A percentile compares a stretch with the other conserved stretches of the same genome.
Evolutionary conservation across 2,888 invertebrate genomes (phyloP).

Genomic region (Blastobasis lacticolella): DNA sequence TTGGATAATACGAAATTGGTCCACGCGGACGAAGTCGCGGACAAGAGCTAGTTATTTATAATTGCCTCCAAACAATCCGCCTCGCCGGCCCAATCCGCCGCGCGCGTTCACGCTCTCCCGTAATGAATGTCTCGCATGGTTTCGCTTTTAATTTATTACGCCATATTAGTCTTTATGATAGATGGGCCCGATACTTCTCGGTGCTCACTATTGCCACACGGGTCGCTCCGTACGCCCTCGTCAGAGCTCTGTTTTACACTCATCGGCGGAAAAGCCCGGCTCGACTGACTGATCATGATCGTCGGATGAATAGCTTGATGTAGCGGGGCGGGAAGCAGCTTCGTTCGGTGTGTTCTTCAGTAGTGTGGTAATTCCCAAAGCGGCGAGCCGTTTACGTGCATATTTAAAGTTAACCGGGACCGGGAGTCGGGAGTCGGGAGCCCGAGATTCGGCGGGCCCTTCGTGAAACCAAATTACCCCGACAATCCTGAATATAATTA

Average conservation of each 20-base stretch:
- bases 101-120: background rate
- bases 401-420: constrained; percentile 33
- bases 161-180: background rate
- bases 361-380: constrained; percentile 36
- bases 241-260: no score
- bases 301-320: no score
- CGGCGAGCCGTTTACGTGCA: constrained; percentile 43
- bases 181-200: background rate
- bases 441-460: constrained; percentile 9
- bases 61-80: no score
- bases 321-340: constrained; percentile 9
- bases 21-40: no score
- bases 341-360: constrained; percentile 38
- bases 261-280: no score
- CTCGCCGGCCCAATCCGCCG: no score
- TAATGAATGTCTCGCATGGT: background rate
- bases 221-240: no score
- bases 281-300: no score
- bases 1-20: no score
- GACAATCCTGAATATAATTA: constrained; percentile 28
- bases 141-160: background rate
- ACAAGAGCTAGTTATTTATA: no score
- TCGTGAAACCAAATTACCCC: constrained; percentile 25
- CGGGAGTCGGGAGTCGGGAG: constrained; percentile 23
- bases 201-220: no score